Percentiles rank a stretch among this genome's conserved stretches.
These are phyloP conservation scores for Sciaenops ocellatus DNA, from an alignment of 2,797 vertebrate species.

Conservation along the genomic window DNA sequence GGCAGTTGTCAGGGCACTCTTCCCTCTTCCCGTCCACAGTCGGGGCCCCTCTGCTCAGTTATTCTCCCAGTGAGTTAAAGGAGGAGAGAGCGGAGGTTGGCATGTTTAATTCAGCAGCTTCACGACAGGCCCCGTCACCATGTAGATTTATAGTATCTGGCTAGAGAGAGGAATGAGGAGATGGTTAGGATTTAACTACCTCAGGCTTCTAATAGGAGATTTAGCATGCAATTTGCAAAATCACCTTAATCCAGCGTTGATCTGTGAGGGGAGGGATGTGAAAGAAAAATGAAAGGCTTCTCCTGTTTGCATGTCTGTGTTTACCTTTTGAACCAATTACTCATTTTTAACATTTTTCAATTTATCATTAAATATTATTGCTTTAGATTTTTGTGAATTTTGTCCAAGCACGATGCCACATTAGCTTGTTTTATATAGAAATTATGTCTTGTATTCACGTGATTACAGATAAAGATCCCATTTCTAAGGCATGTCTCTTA, in stretches of 20 bases:
- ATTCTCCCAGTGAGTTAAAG: slow-evolving; percentile 42
- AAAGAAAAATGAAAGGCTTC: slow-evolving; percentile 54
- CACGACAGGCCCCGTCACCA: slow-evolving; percentile 58
- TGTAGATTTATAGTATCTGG: slow-evolving; percentile 71
- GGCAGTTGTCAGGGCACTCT: slow-evolving; percentile 34
- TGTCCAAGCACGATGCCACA: background rate
- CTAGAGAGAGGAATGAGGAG: slow-evolving; percentile 61
- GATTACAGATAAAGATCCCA: slow-evolving; percentile 22
- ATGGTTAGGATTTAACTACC: slow-evolving; percentile 74
- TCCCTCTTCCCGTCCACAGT: slow-evolving; percentile 31
- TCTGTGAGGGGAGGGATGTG: slow-evolving; percentile 34
- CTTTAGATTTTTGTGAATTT: slow-evolving; percentile 17
- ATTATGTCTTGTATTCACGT: background rate
- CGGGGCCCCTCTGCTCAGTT: slow-evolving; percentile 47
- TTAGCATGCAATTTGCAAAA: slow-evolving; percentile 65
- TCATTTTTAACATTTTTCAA: background rate
- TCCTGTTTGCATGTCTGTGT: slow-evolving; percentile 28
- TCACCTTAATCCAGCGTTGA: slow-evolving; percentile 67
- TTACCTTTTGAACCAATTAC: slow-evolving; percentile 29
- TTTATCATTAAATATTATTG: slow-evolving; percentile 12
- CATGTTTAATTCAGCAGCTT: slow-evolving; percentile 82
- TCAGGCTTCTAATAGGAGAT: slow-evolving; percentile 63
- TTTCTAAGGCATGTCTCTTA: background rate
- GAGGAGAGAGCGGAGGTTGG: slow-evolving; percentile 50
- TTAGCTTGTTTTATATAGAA: slow-evolving; percentile 21